Evolutionary conservation across 1,140 invertebrate genomes (phyloP).

Genomic region (Coelopa frigida): DNA sequence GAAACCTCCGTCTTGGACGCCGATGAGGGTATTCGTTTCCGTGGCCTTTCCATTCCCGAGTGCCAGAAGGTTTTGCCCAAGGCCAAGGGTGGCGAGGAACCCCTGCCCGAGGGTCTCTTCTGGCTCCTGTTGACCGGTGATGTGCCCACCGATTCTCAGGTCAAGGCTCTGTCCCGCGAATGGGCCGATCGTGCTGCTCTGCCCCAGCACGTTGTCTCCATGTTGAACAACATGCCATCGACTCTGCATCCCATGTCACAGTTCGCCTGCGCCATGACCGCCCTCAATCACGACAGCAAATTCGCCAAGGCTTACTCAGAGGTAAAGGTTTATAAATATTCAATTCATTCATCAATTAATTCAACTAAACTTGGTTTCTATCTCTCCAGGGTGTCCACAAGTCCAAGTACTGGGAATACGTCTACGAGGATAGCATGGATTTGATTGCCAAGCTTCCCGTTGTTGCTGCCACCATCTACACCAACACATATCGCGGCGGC

Average conservation of each 20-base stretch:
- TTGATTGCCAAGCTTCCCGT: slow-evolving; percentile 93
- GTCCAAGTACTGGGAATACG: slow-evolving; percentile 56
- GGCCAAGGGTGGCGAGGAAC: slow-evolving; percentile 75
- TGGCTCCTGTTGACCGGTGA: slow-evolving; percentile 93
- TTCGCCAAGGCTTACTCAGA: slow-evolving; percentile 86
- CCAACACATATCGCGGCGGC: slow-evolving; percentile 80
- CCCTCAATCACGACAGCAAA: slow-evolving; percentile 88
- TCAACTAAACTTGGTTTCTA: neutral
- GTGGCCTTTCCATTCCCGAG: slow-evolving; percentile 91
- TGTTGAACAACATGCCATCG: slow-evolving; percentile 93
- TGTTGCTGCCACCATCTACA: slow-evolving; percentile 91
- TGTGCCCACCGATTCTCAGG: slow-evolving; percentile 77
- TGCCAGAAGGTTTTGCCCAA: slow-evolving; percentile 88
- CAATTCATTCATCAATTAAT: neutral
- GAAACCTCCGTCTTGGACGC: slow-evolving; percentile 93
- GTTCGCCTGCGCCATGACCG: slow-evolving; percentile 85
- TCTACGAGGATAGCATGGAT: slow-evolving; percentile 94
- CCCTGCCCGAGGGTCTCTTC: slow-evolving; percentile 92
- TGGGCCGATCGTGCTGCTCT: slow-evolving; percentile 76
- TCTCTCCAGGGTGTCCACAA: slow-evolving; percentile 37
- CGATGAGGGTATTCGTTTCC: slow-evolving; percentile 93
- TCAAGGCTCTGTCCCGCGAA: slow-evolving; percentile 77
- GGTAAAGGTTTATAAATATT: slow-evolving; percentile 29
- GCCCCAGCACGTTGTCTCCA: slow-evolving; percentile 86
- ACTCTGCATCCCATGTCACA: slow-evolving; percentile 94